phyloP scores from a whole-genome alignment of 2,888 invertebrate genomes.

The Hydrotaea diabolus region DNA sequence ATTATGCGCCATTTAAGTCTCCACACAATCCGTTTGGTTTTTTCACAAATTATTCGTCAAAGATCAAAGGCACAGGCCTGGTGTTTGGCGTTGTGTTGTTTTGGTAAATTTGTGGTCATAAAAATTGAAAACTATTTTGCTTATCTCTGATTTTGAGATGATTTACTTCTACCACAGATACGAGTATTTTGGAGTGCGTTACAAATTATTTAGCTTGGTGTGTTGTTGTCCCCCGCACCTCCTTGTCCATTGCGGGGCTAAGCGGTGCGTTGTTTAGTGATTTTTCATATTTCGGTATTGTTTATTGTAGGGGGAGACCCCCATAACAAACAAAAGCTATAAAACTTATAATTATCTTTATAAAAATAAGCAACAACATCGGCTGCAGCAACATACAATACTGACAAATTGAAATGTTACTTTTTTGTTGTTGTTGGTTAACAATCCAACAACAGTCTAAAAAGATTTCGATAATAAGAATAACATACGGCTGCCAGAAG shows the following conservation, averaged over 20 bases:
- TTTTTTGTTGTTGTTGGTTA: slow-evolving; percentile 8
- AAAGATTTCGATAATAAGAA: slow-evolving; percentile 25
- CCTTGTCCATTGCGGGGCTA: background rate
- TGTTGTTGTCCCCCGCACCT: background rate
- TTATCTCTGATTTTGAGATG: slow-evolving; percentile 60
- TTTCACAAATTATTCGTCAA: slow-evolving; percentile 44
- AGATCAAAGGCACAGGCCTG: slow-evolving; percentile 50
- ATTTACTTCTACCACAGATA: slow-evolving; percentile 41
- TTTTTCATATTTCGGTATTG: slow-evolving; percentile 1
- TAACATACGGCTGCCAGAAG: background rate
- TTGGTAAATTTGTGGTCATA: slow-evolving; percentile 50
- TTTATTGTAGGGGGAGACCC: slow-evolving; percentile 1
- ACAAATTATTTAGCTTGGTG: slow-evolving; percentile 48
- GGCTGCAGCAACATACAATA: background rate
- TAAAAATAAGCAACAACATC: background rate
- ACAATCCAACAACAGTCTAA: too few relatives aligned
- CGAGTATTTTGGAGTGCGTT: slow-evolving; percentile 54
- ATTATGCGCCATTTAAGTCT: slow-evolving; percentile 50
- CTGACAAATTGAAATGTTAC: slow-evolving; percentile 62
- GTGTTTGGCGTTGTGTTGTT: slow-evolving; percentile 15
- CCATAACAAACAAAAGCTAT: slow-evolving; percentile 28
- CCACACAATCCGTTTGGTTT: background rate
- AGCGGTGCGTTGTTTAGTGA: background rate
- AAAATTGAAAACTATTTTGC: slow-evolving; percentile 53
- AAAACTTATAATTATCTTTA: slow-evolving; percentile 47